Conservation (phyloP, 2,113 vertebrate species). For the Phrynocephalus versicolor region DNA sequence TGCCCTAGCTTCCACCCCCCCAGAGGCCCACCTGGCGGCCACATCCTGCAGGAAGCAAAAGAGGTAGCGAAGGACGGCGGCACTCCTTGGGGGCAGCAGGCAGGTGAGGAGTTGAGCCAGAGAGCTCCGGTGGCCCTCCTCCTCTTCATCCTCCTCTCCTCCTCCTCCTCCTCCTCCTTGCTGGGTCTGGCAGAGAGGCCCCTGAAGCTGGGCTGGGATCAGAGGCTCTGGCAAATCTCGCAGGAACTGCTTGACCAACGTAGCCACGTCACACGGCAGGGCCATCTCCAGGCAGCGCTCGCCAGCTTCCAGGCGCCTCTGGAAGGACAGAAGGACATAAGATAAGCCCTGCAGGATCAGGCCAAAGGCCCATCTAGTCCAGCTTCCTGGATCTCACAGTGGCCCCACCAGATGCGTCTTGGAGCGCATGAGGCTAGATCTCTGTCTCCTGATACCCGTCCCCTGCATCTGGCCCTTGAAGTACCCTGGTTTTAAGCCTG, state of each 20-base stretch:
- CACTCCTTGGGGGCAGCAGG: conserved; percentile 52
- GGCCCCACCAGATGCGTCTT: no score
- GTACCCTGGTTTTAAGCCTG: no score
- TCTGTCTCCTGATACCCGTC: no score
- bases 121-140: background rate
- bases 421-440: no score
- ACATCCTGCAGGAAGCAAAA: conserved; percentile 65
- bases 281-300: conserved; percentile 34
- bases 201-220: conserved; percentile 60
- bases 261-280: conserved; percentile 66
- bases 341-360: no score
- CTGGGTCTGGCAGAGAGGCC: conserved; percentile 65
- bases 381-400: no score
- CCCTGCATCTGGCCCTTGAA: no score
- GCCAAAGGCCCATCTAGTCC: no score
- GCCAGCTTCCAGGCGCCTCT: conserved; percentile 35
- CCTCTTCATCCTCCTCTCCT: conserved; percentile 6
- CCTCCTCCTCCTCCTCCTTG: conserved; percentile 3
- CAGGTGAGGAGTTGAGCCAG: conserved; percentile 63
- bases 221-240: conserved; percentile 65
- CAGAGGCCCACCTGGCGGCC: conserved; percentile 54
- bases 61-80: conserved; percentile 56
- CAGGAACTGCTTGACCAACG: conserved; percentile 71
- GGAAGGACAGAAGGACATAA: background rate
- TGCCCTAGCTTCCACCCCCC: no score